Evolutionary conservation across 1,140 invertebrate genomes (phyloP).

Genomic region (Parapsyche elsis): DNA sequence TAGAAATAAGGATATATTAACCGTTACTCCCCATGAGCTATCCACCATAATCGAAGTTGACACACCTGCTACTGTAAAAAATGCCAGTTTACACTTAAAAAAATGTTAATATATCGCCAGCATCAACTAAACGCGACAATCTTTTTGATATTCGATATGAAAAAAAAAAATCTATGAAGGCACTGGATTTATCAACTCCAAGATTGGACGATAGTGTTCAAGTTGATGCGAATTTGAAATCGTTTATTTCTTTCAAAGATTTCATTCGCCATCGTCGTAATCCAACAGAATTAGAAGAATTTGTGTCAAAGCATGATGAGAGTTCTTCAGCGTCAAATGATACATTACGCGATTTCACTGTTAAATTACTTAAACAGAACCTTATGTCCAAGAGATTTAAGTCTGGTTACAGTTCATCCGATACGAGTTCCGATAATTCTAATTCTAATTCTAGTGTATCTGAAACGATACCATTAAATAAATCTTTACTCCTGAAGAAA

Average conservation of each 20-base stretch:
- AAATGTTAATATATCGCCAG: slow-evolving; percentile 37
- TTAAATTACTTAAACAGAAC: slow-evolving; percentile 57
- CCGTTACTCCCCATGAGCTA: slow-evolving; percentile 69
- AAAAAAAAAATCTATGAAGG: neutral
- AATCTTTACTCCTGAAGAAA: slow-evolving; percentile 54
- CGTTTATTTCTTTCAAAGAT: slow-evolving; percentile 64
- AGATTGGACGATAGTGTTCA: neutral
- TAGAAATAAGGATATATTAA: slow-evolving; percentile 61
- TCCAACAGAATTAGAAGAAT: neutral
- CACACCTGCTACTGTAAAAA: slow-evolving; percentile 66
- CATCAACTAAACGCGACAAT: slow-evolving; percentile 10
- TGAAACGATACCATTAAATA: slow-evolving; percentile 62
- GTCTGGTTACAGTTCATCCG: neutral
- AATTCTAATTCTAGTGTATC: slow-evolving; percentile 62
- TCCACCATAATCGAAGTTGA: slow-evolving; percentile 76
- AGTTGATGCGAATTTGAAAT: slow-evolving; percentile 60
- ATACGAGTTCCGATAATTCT: slow-evolving; percentile 60
- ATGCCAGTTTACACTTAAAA: slow-evolving; percentile 40
- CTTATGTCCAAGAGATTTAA: slow-evolving; percentile 59
- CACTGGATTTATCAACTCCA: neutral
- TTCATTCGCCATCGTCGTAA: neutral
- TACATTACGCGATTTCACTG: slow-evolving; percentile 65
- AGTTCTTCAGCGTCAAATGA: slow-evolving; percentile 60
- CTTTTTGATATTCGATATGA: neutral
- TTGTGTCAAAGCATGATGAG: slow-evolving; percentile 60